Base-by-base conservation (phyloP, 1,140 invertebrate species). In the Mamestra configurata region DNA sequence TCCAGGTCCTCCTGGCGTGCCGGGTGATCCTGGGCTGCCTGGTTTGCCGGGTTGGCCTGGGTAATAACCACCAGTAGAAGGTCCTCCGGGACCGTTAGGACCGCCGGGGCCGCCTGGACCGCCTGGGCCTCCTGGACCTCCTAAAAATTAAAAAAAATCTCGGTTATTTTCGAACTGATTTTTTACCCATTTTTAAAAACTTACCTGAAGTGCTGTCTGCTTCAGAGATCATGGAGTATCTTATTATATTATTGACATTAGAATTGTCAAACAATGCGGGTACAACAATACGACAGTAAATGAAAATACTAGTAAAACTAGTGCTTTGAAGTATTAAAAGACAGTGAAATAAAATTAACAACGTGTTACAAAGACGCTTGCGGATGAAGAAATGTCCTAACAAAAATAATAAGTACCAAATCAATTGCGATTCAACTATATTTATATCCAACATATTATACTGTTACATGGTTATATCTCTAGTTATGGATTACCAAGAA, bases 31-130 rank as follows among this genome's bases (percentile, higher is more conserved):
- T n/a, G 55, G 55, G 4, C 31, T 10, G 11, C 55, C 55, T 24
- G 55, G 55, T 3, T 11, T 27, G 11, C 55, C 55, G 5, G 49
- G 51, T 55, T 18, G 51, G 22, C 51, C 51, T 55, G 51, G 51
- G 18, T 55, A 55, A 20, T 55, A 37, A n/a, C 59, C 59, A 18
- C n/a, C n/a, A n/a, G 27, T 27, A 3, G 51, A 55, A 10, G 59
- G 59, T 3, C 59, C 59, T 7, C n/a, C 31, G 18, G 59, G 59
- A 8, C 61, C 57, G n/a, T 31, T 31, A 6, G 57, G 57, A 0
- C 57, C 57, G 15, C 57, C 57, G 6, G 57, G 57, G 57, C 57
- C 57, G 11, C 57, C 57, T n/a, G 49, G 49, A 22, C 57, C 53
- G 22, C 53, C 22, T 22, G 53, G 53, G 10, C 53, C 53, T 27